Base-by-base conservation (phyloP, 2,888 invertebrate genomes). In the Archips xylosteana region DNA sequence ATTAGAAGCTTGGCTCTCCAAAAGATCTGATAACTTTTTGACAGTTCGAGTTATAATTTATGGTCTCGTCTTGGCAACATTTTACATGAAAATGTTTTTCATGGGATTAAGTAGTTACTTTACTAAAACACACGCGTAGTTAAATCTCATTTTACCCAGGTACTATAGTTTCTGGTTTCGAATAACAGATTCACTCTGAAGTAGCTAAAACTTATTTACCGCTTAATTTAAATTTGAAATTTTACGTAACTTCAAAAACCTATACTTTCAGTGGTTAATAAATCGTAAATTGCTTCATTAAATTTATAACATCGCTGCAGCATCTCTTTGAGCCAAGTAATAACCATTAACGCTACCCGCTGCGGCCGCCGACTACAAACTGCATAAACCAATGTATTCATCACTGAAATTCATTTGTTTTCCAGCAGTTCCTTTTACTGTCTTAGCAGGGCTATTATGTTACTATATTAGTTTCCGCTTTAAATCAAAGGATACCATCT, bases 371-470 rank as follows among this genome's bases (percentile, higher is more conserved):
- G 39, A 59, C 63, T 70, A 66, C 71, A 62, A 72, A 72, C 71
- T 71, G 72, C 71, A 75, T 63, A 75, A 75, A 75, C 71, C 54
- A 71, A 74, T 70, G 70, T 66, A 71, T 66, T 70, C 70, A 71
- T 54, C 51, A 60, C 70, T 70, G 64, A 70, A 70, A 63, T 74
- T 65, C 51, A 65, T 74, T 74, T 65, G 70, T 68, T 63, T 57
- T 47, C 57, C 54, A 9, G n/a, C 47, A 45, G 42, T 45, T 60
- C 45, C 57, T 57, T 57, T 4, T 42, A 12, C 36, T 39, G 10
- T 63, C n/a, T 59, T 67, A 45, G 10, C 34, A 15, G 1, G 34
- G 36, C 6, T n/a, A 39, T 39, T 60, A 36, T 34, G 4, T n/a
- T 49, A 49, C 12, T 49, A 45, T 45, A 45, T 12, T 10, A 45